phyloP scores from a whole-genome alignment of 2,888 invertebrate species.

The Cinara cedri region DNA sequence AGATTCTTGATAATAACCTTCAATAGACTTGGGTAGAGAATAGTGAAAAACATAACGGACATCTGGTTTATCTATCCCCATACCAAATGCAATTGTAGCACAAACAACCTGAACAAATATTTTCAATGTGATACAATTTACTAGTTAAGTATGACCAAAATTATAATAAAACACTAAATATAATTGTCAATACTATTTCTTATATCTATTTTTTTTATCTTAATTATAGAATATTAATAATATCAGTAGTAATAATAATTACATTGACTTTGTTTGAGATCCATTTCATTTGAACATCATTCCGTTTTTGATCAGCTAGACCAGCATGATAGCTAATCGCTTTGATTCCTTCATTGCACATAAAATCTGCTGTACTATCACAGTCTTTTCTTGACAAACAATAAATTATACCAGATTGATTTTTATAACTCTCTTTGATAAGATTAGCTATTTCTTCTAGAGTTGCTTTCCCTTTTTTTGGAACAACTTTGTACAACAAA shows the following conservation, averaged over 20 bases:
- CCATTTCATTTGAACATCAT: constrained; percentile 82
- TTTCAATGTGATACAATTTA: constrained; percentile 64
- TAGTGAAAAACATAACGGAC: constrained; percentile 92
- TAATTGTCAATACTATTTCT: no score
- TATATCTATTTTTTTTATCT: no score
- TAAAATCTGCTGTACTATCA: constrained; percentile 68
- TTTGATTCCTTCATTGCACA: constrained; percentile 64
- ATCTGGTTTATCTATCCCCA: constrained; percentile 87
- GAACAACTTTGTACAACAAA: constrained; percentile 76
- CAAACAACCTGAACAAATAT: constrained; percentile 76
- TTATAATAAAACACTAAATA: no score
- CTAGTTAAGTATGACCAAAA: no score
- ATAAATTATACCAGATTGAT: constrained; percentile 87
- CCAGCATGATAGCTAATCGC: constrained; percentile 85
- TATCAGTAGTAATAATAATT: constrained; percentile 64
- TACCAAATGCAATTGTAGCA: constrained; percentile 86
- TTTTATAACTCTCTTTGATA: constrained; percentile 71
- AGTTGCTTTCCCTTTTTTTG: constrained; percentile 34
- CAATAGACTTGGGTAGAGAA: constrained; percentile 82
- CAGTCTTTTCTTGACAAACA: constrained; percentile 85
- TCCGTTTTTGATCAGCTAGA: constrained; percentile 72
- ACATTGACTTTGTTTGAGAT: constrained; percentile 78
- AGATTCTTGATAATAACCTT: constrained; percentile 89
- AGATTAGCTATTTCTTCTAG: constrained; percentile 69
- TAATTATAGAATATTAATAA: no score